phyloP scores from a whole-genome alignment of 2,888 invertebrate genomes.

The Ophioninae sp. region DNA sequence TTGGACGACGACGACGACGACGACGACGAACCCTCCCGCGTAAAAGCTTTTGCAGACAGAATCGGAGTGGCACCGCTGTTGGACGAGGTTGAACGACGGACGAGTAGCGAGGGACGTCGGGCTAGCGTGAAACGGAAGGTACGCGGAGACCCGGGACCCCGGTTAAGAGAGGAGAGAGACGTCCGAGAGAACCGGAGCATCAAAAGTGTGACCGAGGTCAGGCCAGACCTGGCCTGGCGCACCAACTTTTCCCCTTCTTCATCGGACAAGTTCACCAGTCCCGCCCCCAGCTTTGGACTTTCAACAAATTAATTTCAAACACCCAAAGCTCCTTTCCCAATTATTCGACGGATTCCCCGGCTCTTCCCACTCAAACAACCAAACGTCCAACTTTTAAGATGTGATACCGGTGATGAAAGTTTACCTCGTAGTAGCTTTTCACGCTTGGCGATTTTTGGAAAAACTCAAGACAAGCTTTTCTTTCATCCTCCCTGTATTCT shows the following conservation, averaged over 20 bases:
- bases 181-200: not conserved
- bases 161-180: not conserved
- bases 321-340: not conserved
- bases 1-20: conserved; percentile 31
- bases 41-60: conserved; percentile 55
- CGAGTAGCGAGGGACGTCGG: not conserved
- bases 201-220: conserved; percentile 39
- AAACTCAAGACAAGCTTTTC: not conserved
- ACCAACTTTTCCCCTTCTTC: not conserved
- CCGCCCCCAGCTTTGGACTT: conserved; percentile 4
- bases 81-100: conserved; percentile 12
- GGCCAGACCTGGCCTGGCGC: conserved; percentile 21
- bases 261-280: not conserved
- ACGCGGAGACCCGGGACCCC: not conserved
- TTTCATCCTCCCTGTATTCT: not conserved
- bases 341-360: not conserved
- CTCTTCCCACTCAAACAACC: not conserved
- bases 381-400: not conserved
- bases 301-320: conserved; percentile 25
- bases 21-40: conserved; percentile 43
- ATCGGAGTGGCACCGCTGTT: conserved; percentile 40
- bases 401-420: not conserved
- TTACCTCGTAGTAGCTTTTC: not conserved
- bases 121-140: not conserved
- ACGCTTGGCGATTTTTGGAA: not conserved